Conservation (phyloP, 2,888 invertebrate genomes). For the Meganola albula region DNA sequence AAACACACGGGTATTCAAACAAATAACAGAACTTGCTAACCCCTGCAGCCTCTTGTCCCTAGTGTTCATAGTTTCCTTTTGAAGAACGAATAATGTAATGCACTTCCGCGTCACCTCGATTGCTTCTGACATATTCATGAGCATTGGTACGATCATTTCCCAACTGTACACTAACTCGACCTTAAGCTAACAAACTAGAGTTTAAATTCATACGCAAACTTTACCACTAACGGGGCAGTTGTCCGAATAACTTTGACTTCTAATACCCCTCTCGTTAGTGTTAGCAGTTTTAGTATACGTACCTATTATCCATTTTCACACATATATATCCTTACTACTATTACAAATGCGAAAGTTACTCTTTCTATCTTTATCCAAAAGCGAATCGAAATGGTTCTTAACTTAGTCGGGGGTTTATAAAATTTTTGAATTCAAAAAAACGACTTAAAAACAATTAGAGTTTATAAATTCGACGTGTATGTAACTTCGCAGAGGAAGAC, state of each 20-base stretch:
- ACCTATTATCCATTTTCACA: too few species aligned
- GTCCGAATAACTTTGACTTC: conserved; percentile 27
- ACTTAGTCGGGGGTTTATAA: too few species aligned
- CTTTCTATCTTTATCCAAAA: too few species aligned
- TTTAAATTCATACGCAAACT: conserved; percentile 22
- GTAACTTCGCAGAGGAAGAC: too few species aligned
- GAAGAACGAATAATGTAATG: conserved; percentile 31
- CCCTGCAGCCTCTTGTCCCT: conserved; percentile 22
- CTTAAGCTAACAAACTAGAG: conserved; percentile 21
- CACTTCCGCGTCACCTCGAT: conserved; percentile 31
- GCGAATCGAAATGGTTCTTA: too few species aligned
- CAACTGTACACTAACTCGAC: conserved; percentile 19
- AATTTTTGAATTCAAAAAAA: too few species aligned
- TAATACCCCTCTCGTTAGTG: conserved; percentile 29
- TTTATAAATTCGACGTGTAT: too few species aligned
- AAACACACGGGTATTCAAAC: too few species aligned
- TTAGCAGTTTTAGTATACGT: conserved; percentile 28
- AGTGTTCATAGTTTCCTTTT: conserved; percentile 26
- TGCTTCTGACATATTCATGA: conserved; percentile 37
- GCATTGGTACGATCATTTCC: conserved; percentile 19
- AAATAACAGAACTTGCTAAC: too few species aligned
- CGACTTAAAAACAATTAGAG: too few species aligned
- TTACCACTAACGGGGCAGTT: conserved; percentile 7
- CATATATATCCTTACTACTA: too few species aligned
- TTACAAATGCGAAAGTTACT: too few species aligned